These are phyloP conservation scores for Malurus elegans DNA, from an alignment of 2,113 vertebrate genomes.

Conservation along the genomic window DNA sequence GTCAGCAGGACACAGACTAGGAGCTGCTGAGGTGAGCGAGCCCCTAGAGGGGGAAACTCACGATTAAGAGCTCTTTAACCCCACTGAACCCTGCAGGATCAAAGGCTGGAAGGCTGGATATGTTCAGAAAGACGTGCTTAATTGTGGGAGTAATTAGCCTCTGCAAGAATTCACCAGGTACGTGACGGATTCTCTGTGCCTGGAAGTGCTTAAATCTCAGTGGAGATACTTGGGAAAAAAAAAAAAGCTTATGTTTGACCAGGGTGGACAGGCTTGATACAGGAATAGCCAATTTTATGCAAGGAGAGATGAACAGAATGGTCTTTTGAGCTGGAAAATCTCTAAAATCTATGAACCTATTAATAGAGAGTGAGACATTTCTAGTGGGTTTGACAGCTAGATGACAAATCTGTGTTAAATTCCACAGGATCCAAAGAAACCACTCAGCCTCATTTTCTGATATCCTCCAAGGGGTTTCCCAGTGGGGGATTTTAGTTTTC, in stretches of 20 bases:
- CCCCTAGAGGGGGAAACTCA: not conserved
- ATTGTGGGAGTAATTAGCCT: conserved; percentile 17
- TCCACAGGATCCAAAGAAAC: conserved; percentile 22
- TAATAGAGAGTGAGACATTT: conserved; percentile 49
- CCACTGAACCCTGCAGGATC: not conserved
- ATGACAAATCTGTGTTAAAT: conserved; percentile 45
- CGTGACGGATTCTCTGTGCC: not conserved
- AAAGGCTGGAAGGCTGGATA: not conserved
- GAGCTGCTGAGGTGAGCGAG: not conserved
- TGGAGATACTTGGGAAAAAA: not conserved
- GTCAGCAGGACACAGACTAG: not conserved
- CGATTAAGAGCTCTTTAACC: not conserved
- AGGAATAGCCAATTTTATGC: conserved; percentile 8
- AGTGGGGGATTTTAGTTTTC: not conserved
- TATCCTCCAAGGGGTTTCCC: conserved; percentile 34
- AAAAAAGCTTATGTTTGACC: not conserved
- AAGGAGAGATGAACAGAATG: not conserved
- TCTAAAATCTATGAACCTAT: conserved; percentile 35
- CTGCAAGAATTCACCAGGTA: not conserved
- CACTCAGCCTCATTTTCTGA: not conserved
- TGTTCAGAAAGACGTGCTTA: not conserved
- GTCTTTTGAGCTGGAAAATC: conserved; percentile 41
- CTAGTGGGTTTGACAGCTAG: conserved; percentile 35
- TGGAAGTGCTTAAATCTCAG: not conserved
- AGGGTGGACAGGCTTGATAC: not conserved